phyloP scores from a whole-genome alignment of 2,797 vertebrate genomes.

The Avahi laniger region DNA sequence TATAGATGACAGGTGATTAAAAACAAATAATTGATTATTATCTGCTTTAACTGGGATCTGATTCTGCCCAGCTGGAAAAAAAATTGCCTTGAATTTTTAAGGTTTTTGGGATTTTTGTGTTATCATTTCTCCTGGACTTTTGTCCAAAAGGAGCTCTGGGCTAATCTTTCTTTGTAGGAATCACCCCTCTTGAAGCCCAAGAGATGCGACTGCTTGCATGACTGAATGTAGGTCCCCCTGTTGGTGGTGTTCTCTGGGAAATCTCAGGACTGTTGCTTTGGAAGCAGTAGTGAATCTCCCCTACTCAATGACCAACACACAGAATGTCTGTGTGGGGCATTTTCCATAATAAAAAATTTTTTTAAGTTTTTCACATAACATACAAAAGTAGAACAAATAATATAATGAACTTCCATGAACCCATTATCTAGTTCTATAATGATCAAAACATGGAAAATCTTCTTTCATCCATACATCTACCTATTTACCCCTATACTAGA shows the following conservation, averaged over 20 bases:
- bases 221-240: background rate
- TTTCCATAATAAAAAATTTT: background rate
- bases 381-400: background rate
- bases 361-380: background rate
- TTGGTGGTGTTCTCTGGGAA: background rate
- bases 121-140: background rate
- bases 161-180: background rate
- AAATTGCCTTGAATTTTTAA: background rate
- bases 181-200: background rate
- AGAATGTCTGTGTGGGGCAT: background rate
- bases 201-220: background rate
- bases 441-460: background rate
- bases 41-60: constrained; percentile 24
- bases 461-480: background rate
- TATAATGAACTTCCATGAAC: background rate
- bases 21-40: background rate
- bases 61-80: background rate
- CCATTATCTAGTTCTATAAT: background rate
- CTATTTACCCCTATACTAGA: background rate
- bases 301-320: background rate
- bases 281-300: background rate
- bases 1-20: constrained; percentile 12
- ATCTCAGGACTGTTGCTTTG: background rate
- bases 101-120: constrained; percentile 18
- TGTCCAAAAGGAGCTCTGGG: constrained; percentile 9